Base-by-base conservation (phyloP, 2,888 invertebrate genomes). In the Lydus trimaculatus region DNA sequence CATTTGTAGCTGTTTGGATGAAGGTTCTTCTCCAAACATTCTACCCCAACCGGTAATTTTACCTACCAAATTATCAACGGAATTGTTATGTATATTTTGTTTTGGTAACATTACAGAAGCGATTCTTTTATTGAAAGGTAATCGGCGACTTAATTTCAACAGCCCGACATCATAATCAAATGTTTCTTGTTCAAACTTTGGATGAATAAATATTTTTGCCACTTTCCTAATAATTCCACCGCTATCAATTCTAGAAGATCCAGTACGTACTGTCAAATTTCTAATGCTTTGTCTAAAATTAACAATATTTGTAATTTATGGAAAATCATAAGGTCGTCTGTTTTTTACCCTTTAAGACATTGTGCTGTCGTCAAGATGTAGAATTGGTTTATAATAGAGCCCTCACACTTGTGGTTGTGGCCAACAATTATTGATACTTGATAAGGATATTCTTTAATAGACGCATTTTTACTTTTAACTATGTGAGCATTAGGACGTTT, bases 371-470 rank as follows among this genome's bases (percentile, higher is more conserved):
- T 88, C 31, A 89, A 76, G 43, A 88, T 80, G 84, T 86, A 87
- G 1, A 82, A 73, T 17, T 84, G 84, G 0, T 86, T 87, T 77
- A 89, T 72, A 25, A 89, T 85, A 0, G 88, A 87, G 0, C 86
- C 89, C 0, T 89, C 89, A 66, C 89, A 89, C 67, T 86, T 86
- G n/a, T 88, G 88, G 69, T 82, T 84, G 0, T 84, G 84, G 72
- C 84, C 84, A 78, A 86, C 85, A 5, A 86, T 75, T 4, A 89
- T 76, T 0, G 88, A 88, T 20, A 87, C 85, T 78, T 89, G 88
- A 85, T 89, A 89, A 0, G 89, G 89, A 1, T 88, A 86, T 0
- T n/a, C n/a, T n/a, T n/a, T n/a, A n/a, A n/a, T n/a, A n/a, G n/a
- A n/a, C n/a, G n/a, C n/a, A n/a, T n/a, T n/a, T n/a, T n/a, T n/a